phyloP scores from a whole-genome alignment of 1,140 invertebrate species.

The Aricia agestis region DNA sequence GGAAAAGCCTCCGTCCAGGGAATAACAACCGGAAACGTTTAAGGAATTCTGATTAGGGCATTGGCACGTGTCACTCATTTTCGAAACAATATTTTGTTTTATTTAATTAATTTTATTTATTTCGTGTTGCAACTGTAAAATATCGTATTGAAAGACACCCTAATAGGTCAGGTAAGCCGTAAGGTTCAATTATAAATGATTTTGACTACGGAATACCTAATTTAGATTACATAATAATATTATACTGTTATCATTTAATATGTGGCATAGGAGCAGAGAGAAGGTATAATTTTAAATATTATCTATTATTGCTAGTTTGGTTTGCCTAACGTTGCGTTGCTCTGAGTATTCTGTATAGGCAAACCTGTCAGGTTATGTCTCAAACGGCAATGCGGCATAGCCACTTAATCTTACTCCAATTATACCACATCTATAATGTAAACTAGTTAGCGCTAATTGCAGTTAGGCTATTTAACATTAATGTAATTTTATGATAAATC shows the following conservation, averaged over 20 bases:
- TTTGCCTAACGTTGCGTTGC: too few species aligned
- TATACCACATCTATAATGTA: neutral
- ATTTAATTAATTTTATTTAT: neutral
- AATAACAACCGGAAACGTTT: slow-evolving; percentile 48
- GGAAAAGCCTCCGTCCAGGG: slow-evolving; percentile 40
- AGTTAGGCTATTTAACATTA: slow-evolving; percentile 2
- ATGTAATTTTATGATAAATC: slow-evolving; percentile 21
- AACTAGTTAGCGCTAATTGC: neutral
- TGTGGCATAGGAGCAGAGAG: too few species aligned
- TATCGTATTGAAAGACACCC: too few species aligned
- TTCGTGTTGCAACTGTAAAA: too few species aligned
- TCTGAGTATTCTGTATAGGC: too few species aligned
- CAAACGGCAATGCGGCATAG: neutral
- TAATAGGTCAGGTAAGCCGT: too few species aligned
- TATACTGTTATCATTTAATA: too few species aligned
- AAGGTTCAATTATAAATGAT: too few species aligned
- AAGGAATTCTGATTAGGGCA: slow-evolving; percentile 43
- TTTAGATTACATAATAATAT: too few species aligned
- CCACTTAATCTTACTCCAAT: neutral
- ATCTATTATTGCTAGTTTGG: too few species aligned
- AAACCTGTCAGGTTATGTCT: neutral
- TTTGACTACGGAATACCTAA: too few species aligned
- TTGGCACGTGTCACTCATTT: slow-evolving; percentile 36
- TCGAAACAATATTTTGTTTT: neutral
- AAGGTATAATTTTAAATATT: too few species aligned